Base-by-base conservation (phyloP, 2,888 invertebrate genomes). In the Habrosyne pyritoides region DNA sequence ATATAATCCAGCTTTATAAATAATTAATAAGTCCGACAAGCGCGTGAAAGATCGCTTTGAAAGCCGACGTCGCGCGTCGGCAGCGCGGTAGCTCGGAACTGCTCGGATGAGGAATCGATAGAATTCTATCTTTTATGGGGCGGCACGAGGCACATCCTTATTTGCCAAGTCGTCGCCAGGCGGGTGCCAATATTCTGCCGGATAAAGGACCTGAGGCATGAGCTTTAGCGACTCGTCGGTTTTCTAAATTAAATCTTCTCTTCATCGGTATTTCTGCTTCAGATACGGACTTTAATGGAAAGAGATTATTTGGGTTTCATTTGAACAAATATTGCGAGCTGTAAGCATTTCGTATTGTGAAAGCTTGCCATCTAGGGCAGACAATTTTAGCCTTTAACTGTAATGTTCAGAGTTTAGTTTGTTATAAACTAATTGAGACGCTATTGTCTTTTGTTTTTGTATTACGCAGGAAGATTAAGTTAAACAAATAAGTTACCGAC, bases 131-230 rank as follows among this genome's bases (percentile, higher is more conserved):
- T 36, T 36, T 36, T 52, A 36, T 36, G 30, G 33, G 33, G 51
- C 47, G 49, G 50, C 48, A 18, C 49, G 49, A 14, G 52, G 62
- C 63, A 61, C 66, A 66, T 70, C 71, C 69, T 71, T 70, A 73
- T 74, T 71, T 69, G 63, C 63, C 60, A 61, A 67, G 63, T 63
- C 60, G 67, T 61, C 66, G 57, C 54, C 59, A 56, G 53, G 55
- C 48, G 52, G 57, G 55, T 21, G 59, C 60, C 55, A 62, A 64
- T 42, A 48, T 49, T 14, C 49, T 14, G 3, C 33, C 18, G 24
- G 26, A 49, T 49, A 6, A 49, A 24, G 49, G 24, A 4, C 6
- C 12, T 8, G 18, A 26, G 14, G 26, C 14, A 49, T 8, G 18
- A 42, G 42, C 14, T 42, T 18, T 42, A 24, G 49, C 22, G 28